Conservation (phyloP, 2,888 invertebrate species). For the Clistopyga incitator region DNA sequence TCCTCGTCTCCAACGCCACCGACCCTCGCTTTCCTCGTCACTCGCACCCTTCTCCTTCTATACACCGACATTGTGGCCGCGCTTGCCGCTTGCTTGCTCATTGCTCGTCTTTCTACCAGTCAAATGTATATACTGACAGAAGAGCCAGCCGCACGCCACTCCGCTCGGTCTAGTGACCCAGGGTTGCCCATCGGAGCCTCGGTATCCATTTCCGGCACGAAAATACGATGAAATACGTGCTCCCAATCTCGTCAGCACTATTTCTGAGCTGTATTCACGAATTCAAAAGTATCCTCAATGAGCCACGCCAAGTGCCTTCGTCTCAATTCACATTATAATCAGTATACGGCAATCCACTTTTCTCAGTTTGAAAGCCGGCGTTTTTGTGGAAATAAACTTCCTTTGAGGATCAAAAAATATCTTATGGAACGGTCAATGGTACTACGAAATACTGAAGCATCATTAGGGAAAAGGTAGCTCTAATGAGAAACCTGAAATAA, state of each 20-base stretch:
- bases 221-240: slow-evolving; percentile 52
- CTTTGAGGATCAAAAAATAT: background rate
- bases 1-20: slow-evolving; percentile 15
- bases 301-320: slow-evolving; percentile 1
- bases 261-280: slow-evolving; percentile 38
- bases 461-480: background rate
- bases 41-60: slow-evolving; percentile 56
- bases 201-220: slow-evolving; percentile 51
- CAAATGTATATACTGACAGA: slow-evolving; percentile 21
- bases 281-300: slow-evolving; percentile 48
- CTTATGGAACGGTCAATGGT: background rate
- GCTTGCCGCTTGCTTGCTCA: slow-evolving; percentile 62
- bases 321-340: slow-evolving; percentile 23
- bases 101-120: slow-evolving; percentile 57
- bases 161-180: slow-evolving; percentile 57
- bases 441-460: background rate
- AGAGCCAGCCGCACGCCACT: slow-evolving; percentile 49
- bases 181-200: slow-evolving; percentile 21
- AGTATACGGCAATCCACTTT: background rate
- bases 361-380: background rate
- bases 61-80: slow-evolving; percentile 61
- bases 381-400: background rate
- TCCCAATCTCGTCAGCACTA: slow-evolving; percentile 33
- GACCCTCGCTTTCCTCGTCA: slow-evolving; percentile 59
- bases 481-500: background rate